Conservation (phyloP, 2,797 vertebrate genomes). For the Florisuga fusca region DNA sequence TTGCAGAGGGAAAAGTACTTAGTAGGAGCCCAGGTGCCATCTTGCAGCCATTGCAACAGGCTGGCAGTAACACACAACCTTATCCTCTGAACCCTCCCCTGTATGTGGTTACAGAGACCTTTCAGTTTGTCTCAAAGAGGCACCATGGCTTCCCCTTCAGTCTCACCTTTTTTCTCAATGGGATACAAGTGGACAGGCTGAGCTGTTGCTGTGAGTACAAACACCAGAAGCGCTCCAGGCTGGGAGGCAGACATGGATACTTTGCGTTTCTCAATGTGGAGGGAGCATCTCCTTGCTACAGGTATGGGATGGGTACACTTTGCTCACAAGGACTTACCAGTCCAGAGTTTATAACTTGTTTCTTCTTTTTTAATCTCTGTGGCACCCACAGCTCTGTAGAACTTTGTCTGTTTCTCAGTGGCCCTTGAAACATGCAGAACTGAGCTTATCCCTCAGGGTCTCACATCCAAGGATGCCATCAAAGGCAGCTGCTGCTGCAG, state of each 20-base stretch:
- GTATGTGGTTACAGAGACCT: conserved; percentile 82
- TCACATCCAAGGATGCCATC: too few relatives aligned
- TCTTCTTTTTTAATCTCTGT: background rate
- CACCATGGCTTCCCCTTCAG: conserved; percentile 96
- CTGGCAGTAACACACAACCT: background rate
- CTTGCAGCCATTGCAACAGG: background rate
- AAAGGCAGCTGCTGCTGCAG: background rate
- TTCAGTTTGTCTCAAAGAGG: conserved; percentile 90
- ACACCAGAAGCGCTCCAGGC: conserved; percentile 84
- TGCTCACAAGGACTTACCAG: background rate
- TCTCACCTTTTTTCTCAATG: conserved; percentile 93
- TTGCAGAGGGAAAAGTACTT: background rate
- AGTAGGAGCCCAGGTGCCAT: background rate
- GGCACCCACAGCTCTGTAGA: background rate
- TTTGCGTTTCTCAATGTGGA: conserved; percentile 88
- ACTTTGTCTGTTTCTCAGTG: background rate
- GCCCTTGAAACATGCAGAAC: background rate
- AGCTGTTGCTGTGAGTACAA: conserved; percentile 98
- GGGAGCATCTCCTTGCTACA: conserved; percentile 93
- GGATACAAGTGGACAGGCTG: conserved; percentile 90
- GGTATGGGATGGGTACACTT: conserved; percentile 70
- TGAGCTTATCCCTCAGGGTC: background rate
- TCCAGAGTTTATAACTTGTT: background rate
- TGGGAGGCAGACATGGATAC: conserved; percentile 86
- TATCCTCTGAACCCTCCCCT: background rate